Evolutionary conservation across 2,888 invertebrate genomes (phyloP).

Genomic region (Laothoe populi): DNA sequence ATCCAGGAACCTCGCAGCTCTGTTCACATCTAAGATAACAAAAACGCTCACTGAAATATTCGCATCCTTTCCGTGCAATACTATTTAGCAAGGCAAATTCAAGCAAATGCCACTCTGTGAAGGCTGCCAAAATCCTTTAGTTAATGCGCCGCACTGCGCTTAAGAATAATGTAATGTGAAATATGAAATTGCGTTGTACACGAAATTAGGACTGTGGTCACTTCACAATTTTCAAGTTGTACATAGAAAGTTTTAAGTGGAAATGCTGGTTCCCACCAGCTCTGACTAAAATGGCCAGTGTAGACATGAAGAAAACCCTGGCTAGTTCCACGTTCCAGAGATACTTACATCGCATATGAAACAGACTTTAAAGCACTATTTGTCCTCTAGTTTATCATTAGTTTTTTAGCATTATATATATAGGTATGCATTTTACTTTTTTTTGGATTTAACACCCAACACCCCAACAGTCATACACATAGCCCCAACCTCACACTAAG

Average conservation of each 20-base stretch:
- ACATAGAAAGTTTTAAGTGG: neutral
- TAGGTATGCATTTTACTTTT: no score
- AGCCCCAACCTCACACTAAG: no score
- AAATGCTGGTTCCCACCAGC: no score
- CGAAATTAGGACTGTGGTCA: conserved; percentile 11
- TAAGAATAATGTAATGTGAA: conserved; percentile 26
- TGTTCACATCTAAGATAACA: neutral
- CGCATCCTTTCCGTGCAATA: conserved; percentile 35
- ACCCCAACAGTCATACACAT: no score
- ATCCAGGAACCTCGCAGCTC: neutral
- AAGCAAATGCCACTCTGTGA: conserved; percentile 21
- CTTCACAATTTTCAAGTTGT: neutral
- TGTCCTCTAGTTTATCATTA: no score
- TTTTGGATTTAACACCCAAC: no score
- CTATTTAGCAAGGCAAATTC: conserved; percentile 29
- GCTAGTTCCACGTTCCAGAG: no score
- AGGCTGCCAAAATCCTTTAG: conserved; percentile 21
- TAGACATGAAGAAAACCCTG: no score
- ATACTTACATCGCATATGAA: no score
- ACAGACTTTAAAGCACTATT: no score
- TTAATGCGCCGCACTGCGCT: conserved; percentile 15
- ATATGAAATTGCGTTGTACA: conserved; percentile 27
- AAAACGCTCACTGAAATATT: conserved; percentile 30
- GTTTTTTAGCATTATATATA: no score
- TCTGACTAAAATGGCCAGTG: no score